These are phyloP conservation scores for Meghimatium bilineatum DNA, from an alignment of 2,888 invertebrate genomes.

Conservation along the genomic window DNA sequence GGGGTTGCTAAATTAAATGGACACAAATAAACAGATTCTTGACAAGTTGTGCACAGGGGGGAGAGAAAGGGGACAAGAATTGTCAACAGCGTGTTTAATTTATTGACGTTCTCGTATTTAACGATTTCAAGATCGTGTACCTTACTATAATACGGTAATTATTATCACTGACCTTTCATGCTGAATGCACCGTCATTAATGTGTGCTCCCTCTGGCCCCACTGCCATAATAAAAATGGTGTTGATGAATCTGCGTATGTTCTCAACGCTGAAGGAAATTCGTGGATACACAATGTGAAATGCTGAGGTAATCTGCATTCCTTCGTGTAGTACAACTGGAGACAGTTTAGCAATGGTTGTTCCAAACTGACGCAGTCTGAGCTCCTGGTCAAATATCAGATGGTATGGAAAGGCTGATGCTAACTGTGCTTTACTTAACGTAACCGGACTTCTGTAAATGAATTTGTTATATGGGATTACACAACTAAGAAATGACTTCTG, in stretches of 20 bases:
- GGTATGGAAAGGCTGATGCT: conserved; percentile 72
- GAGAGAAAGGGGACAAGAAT: no score
- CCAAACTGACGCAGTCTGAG: conserved; percentile 68
- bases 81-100: no score
- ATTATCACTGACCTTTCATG: conserved; percentile 47
- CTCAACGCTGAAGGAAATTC: conserved; percentile 63
- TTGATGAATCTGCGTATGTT: conserved; percentile 72
- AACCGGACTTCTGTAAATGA: conserved; percentile 22
- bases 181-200: conserved; percentile 13
- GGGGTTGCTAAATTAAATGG: no score
- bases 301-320: conserved; percentile 56
- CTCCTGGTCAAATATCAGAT: conserved; percentile 69
- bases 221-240: conserved; percentile 66
- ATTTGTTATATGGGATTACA: no score
- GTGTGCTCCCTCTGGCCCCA: conserved; percentile 27
- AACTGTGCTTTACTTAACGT: conserved; percentile 64
- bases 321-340: conserved; percentile 43
- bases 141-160: no score
- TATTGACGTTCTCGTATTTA: no score
- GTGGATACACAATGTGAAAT: conserved; percentile 66
- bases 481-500: no score
- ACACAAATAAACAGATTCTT: no score
- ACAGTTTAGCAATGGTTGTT: conserved; percentile 35
- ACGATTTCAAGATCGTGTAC: no score
- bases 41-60: no score